These are phyloP conservation scores for Chlamydotis undulata DNA, from an alignment of 2,113 vertebrate genomes.

Conservation along the genomic window DNA sequence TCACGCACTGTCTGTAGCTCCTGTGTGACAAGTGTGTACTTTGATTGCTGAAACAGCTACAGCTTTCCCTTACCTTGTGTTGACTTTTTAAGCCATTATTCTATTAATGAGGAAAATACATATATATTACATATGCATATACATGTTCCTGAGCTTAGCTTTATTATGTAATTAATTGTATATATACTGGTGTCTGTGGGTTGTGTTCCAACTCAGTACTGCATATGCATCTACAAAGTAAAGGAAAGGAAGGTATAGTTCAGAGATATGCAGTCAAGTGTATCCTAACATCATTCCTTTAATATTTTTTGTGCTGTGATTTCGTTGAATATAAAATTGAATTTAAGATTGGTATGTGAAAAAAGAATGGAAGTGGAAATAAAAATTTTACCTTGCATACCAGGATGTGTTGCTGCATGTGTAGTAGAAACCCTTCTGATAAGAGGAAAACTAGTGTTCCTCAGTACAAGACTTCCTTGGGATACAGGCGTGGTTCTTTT, in stretches of 20 bases:
- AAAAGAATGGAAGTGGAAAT: neutral
- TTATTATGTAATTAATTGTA: neutral
- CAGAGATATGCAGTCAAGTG: neutral
- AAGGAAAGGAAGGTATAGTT: neutral
- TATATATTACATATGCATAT: neutral
- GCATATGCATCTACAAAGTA: neutral
- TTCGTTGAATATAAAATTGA: neutral
- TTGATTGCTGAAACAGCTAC: neutral
- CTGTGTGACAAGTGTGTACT: neutral
- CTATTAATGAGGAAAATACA: neutral
- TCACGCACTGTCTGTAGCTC: neutral
- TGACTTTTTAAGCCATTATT: neutral
- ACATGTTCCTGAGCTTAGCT: neutral
- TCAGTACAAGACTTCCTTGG: neutral
- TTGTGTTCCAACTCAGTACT: neutral
- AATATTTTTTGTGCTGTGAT: neutral
- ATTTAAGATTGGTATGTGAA: neutral
- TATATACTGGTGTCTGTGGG: neutral
- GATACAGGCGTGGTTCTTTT: neutral
- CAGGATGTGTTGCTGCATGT: neutral
- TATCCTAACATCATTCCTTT: neutral
- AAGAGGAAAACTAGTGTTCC: neutral
- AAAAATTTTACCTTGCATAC: neutral
- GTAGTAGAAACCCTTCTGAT: neutral
- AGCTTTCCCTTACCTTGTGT: neutral